phyloP scores from a whole-genome alignment of 2,888 invertebrate genomes.

The Drosophila rellima region DNA sequence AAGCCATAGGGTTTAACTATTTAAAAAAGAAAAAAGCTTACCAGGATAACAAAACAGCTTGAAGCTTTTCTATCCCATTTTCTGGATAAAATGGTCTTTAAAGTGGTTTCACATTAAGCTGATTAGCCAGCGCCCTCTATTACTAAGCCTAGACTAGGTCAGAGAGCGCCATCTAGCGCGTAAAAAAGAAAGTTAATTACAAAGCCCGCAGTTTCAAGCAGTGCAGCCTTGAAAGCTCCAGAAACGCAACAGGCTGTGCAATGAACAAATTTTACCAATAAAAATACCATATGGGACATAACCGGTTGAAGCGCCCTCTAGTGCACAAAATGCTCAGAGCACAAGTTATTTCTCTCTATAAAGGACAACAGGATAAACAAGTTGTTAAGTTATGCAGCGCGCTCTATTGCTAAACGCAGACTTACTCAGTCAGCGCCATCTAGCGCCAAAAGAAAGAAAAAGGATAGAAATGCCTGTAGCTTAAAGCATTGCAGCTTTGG shows the following conservation, averaged over 20 bases:
- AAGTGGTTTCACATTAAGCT: neutral
- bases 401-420: neutral
- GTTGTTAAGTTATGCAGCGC: neutral
- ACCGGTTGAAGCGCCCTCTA: no score
- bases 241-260: slow-evolving; percentile 38
- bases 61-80: neutral
- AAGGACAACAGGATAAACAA: no score
- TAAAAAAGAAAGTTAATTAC: neutral
- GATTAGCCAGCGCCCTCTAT: neutral
- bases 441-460: neutral
- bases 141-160: neutral
- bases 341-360: no score
- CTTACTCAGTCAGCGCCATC: slow-evolving; percentile 10
- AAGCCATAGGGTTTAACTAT: no score
- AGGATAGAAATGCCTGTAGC: slow-evolving; percentile 2
- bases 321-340: no score
- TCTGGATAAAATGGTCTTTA: neutral
- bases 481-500: slow-evolving; percentile 11
- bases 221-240: slow-evolving; percentile 24
- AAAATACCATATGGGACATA: no score
- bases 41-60: neutral
- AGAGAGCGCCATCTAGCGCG: slow-evolving; percentile 20
- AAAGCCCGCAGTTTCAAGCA: slow-evolving; percentile 3
- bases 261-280: no score
- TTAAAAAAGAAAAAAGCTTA: neutral